Evolutionary conservation across 2,797 vertebrate species (phyloP), one percentile per base, ranked within the genome.

Genomic region (Presbytis comata): DNA sequence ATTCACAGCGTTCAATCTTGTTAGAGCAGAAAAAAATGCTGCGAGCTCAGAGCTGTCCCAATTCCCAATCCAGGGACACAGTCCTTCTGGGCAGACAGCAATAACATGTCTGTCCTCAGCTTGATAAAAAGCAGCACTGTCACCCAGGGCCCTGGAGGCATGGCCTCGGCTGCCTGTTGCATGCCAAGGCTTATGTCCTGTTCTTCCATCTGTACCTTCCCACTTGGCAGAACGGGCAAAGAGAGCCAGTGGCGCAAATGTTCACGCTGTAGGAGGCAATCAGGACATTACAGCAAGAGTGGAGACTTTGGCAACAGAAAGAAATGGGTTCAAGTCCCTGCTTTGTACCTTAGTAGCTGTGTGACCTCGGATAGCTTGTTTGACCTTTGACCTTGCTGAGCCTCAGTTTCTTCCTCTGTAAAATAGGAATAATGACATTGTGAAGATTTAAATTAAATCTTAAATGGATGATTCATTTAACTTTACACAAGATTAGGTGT

Each of bases 21-120:
- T 97, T 96, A 97, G 93, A 97, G 96, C 91, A 98, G 97, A 97
- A 97, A 93, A 93, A 46, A 91, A 97, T 97, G 97, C 97, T 96
- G 93, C 67, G n/a, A 80, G 95, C 97, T 96, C 97, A 91, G 53
- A 67, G 17, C 87, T 4, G 0, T 64, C 64, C 86, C 67, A 24
- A 83, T 44, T 93, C 81, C 88, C 78, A 53, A 3, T 61, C 61
- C 26, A 13, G 44, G 87, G 39, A 75, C 88, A 59, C 64, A 78
- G 79, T 61, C 75, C 93, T 95, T 59, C 83, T 21, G 79, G 75
- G 86, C 67, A 61, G 46, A 80, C 33, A 5, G 36, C 0, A 9
- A 59, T 26, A 48, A 61, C 36, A 3, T 12, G 44, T 39, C 17
- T 72, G 24, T 48, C 80, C 48, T 70, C 14, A 11, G 12, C 88